These are phyloP conservation scores for Heterohyrax brucei DNA, from an alignment of 2,797 vertebrate genomes.

Conservation along the genomic window DNA sequence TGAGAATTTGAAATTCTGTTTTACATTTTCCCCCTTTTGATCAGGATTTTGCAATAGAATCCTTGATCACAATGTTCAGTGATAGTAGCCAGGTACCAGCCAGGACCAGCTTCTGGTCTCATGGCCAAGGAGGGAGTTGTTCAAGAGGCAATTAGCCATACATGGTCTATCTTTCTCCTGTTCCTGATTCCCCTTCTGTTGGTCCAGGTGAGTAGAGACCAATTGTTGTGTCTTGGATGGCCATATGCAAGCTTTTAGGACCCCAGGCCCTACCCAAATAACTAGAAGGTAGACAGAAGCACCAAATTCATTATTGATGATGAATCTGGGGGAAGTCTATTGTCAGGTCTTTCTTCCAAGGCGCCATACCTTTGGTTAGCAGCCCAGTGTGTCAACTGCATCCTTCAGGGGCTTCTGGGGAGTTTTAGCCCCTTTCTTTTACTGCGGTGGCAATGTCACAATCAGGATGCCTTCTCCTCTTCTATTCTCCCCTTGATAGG, in stretches of 20 bases:
- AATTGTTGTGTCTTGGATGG: not conserved
- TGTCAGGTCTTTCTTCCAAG: not conserved
- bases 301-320: no score
- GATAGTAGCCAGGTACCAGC: not conserved
- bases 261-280: not conserved
- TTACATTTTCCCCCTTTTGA: not conserved
- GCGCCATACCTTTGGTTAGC: not conserved
- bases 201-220: not conserved
- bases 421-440: not conserved
- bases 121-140: not conserved
- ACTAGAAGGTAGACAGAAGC: not conserved
- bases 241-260: not conserved
- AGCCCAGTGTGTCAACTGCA: not conserved
- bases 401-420: not conserved
- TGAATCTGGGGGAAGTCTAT: not conserved
- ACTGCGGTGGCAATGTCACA: not conserved
- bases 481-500: not conserved
- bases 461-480: not conserved
- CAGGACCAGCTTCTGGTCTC: not conserved
- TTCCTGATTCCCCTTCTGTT: not conserved
- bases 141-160: not conserved
- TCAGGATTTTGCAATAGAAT: not conserved
- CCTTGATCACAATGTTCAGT: not conserved
- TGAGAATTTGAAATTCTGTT: not conserved
- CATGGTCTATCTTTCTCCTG: not conserved